phyloP scores from a whole-genome alignment of 1,140 invertebrate species.

The Paralvinella palmiformis region DNA sequence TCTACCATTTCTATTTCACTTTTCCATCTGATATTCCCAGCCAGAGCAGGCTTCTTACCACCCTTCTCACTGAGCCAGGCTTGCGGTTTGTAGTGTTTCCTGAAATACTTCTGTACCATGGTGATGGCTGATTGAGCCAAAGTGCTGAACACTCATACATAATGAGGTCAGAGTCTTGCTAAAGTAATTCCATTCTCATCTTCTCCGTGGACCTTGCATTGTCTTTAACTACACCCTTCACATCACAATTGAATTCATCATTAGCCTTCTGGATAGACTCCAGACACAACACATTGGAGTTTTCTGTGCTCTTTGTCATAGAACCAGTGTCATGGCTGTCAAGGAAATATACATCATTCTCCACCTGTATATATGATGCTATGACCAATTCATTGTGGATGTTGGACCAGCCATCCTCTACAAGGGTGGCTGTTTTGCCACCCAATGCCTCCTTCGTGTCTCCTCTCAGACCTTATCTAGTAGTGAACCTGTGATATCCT shows the following conservation, averaged over 20 bases:
- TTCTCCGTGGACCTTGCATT: conserved; percentile 3
- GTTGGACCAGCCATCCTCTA: too few species aligned
- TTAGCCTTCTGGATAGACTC: conserved; percentile 2
- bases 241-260: background rate
- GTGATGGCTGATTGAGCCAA: background rate
- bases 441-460: background rate
- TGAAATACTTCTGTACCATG: background rate
- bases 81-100: conserved; percentile 5
- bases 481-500: too few species aligned
- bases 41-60: too few species aligned
- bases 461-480: background rate
- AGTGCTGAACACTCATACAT: background rate
- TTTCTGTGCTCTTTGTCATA: background rate
- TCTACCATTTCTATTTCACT: too few species aligned
- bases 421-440: background rate
- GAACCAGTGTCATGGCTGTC: conserved; percentile 10
- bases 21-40: too few species aligned
- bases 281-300: background rate
- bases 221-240: conserved; percentile 2
- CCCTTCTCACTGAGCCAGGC: conserved; percentile 3
- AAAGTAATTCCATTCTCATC: background rate
- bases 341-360: too few species aligned
- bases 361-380: too few species aligned
- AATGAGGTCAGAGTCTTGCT: background rate
- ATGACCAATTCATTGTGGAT: too few species aligned